Evolutionary conservation across 2,113 vertebrate genomes (phyloP).

Genomic region (Philantomba maxwellii): DNA sequence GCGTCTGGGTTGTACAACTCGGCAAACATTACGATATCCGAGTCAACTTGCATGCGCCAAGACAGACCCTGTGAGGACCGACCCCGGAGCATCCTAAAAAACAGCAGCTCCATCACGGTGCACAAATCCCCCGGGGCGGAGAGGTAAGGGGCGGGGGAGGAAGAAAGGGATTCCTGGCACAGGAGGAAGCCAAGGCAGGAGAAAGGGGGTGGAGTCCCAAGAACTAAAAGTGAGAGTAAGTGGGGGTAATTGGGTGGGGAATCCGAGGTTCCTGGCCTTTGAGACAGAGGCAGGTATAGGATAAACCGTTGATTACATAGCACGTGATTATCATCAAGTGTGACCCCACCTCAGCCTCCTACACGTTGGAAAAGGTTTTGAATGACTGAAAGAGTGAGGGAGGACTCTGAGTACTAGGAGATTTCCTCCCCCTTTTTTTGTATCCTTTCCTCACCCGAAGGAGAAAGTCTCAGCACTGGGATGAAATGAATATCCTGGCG

Average conservation of each 20-base stretch:
- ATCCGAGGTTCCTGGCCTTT: background rate
- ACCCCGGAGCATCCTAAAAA: conserved; percentile 56
- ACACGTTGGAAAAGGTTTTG: background rate
- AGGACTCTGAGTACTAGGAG: background rate
- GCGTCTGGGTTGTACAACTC: background rate
- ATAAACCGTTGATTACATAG: background rate
- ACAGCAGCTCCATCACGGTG: background rate
- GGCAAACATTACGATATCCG: background rate
- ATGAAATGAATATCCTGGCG: conserved; percentile 71
- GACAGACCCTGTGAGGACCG: background rate
- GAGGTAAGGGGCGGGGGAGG: conserved; percentile 4
- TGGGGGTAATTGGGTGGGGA: background rate
- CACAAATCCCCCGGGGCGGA: background rate
- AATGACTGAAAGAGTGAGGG: background rate
- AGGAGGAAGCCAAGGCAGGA: background rate
- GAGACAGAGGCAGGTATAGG: background rate
- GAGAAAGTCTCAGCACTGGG: conserved; percentile 67
- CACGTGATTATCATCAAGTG: background rate
- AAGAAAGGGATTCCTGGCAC: background rate
- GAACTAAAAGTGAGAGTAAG: background rate
- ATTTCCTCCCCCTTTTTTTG: background rate
- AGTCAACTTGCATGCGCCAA: background rate
- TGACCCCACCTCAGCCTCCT: background rate
- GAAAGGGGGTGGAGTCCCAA: background rate
- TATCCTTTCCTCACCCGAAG: background rate